These are phyloP conservation scores for Galerucella calmariensis DNA, from an alignment of 2,888 invertebrate genomes.

Conservation along the genomic window DNA sequence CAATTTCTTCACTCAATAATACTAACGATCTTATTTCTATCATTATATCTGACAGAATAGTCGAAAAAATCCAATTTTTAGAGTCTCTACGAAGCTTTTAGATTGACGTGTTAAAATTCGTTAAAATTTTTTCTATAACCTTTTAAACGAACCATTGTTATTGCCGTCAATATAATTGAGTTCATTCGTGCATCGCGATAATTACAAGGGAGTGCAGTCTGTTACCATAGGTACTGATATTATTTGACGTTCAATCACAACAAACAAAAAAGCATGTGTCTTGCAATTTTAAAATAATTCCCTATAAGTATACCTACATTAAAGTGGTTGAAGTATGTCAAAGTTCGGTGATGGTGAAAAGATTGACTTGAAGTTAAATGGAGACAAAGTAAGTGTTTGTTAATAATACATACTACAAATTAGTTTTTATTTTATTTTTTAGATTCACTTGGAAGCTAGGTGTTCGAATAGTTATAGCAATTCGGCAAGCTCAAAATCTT, in stretches of 20 bases:
- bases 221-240: slow-evolving; percentile 20
- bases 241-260: slow-evolving; percentile 29
- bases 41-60: no score
- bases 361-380: slow-evolving; percentile 43
- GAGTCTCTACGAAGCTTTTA: no score
- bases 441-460: slow-evolving; percentile 58
- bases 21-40: no score
- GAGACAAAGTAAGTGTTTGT: slow-evolving; percentile 45
- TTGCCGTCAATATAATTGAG: background rate
- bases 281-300: background rate
- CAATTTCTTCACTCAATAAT: no score
- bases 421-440: slow-evolving; percentile 34
- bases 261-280: slow-evolving; percentile 26
- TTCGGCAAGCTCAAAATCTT: slow-evolving; percentile 56
- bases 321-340: slow-evolving; percentile 13
- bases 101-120: no score
- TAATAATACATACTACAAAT: background rate
- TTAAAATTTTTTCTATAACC: no score
- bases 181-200: background rate
- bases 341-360: background rate
- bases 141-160: background rate
- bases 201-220: background rate
- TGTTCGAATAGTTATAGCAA: slow-evolving; percentile 50
- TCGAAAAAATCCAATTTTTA: no score
- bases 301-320: background rate